Evolutionary conservation across 1,140 invertebrate genomes (phyloP).

Genomic region (Cydia strobilella): DNA sequence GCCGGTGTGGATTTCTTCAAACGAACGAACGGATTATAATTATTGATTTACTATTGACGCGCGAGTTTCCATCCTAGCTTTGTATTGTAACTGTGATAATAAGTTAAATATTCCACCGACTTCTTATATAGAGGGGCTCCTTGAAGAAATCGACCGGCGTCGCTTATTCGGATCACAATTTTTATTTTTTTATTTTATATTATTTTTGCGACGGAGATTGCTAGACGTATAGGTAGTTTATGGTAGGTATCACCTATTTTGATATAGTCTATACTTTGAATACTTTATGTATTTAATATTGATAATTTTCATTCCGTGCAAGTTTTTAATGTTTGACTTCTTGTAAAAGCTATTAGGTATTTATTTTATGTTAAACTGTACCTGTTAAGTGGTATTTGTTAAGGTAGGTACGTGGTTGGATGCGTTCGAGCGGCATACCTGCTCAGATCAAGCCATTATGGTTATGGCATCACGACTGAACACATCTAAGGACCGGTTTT

Average conservation of each 20-base stretch:
- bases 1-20: conserved; percentile 75
- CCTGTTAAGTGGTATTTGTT: conserved; percentile 52
- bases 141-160: conserved; percentile 75
- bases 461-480: not conserved
- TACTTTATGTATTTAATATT: conserved; percentile 76
- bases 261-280: conserved; percentile 64
- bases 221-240: conserved; percentile 51
- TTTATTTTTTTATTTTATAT: conserved; percentile 70
- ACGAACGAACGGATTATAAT: conserved; percentile 52
- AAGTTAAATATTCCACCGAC: conserved; percentile 78
- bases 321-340: conserved; percentile 66
- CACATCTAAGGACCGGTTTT: not conserved
- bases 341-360: conserved; percentile 27
- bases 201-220: conserved; percentile 71
- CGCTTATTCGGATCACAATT: conserved; percentile 71
- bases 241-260: conserved; percentile 71
- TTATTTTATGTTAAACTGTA: conserved; percentile 62
- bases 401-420: conserved; percentile 49
- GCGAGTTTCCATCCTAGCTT: conserved; percentile 65
- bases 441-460: not conserved
- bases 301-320: conserved; percentile 75
- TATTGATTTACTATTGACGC: conserved; percentile 38
- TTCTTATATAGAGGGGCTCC: conserved; percentile 57
- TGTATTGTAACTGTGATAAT: conserved; percentile 78
- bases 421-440: conserved; percentile 6